Percentiles rank a stretch among this genome's conserved stretches.
Conservation (phyloP, 92 coral and sea anemone species). For the Pocillopora meandrina region DNA sequence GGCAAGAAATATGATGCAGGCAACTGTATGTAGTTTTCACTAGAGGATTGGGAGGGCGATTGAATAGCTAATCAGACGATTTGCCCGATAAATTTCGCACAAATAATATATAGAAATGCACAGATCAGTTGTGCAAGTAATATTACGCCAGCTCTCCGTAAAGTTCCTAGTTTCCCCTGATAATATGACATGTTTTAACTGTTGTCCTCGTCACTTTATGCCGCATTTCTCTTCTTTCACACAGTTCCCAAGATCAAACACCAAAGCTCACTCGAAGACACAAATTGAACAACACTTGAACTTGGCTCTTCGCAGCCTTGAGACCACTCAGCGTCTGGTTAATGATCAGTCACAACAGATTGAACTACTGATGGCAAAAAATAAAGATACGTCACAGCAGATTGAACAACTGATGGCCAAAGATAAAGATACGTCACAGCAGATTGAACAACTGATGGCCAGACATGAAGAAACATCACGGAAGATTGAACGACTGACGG, state of each 20-base stretch:
- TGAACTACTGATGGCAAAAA: neutral
- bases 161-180: no score
- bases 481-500: constrained; percentile 12
- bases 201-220: neutral
- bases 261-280: constrained; percentile 35
- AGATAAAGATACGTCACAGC: neutral
- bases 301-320: constrained; percentile 45
- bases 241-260: constrained; percentile 48
- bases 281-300: constrained; percentile 44
- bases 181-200: neutral
- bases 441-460: neutral
- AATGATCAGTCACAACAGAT: constrained; percentile 5
- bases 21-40: no score
- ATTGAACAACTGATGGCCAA: neutral
- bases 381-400: neutral
- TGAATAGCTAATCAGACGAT: no score
- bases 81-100: no score
- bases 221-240: neutral
- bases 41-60: no score
- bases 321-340: constrained; percentile 30
- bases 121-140: no score
- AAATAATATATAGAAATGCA: no score
- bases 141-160: no score
- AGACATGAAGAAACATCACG: constrained; percentile 12
- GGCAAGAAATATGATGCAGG: no score